Evolutionary conservation across 2,113 vertebrate genomes (phyloP), one percentile per base, ranked within the genome.

Genomic region (Pangasianodon gigas): DNA sequence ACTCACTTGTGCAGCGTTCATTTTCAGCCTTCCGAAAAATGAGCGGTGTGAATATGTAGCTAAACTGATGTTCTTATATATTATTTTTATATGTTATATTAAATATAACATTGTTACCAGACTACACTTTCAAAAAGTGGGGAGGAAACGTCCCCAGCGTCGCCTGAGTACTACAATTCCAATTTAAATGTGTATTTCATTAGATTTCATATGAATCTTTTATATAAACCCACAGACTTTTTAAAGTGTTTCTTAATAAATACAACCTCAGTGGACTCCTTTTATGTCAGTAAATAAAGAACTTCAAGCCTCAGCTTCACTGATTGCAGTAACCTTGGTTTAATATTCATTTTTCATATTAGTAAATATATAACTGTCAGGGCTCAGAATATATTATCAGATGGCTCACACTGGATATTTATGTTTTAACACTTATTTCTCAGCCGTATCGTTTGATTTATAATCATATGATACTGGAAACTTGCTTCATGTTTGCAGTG

Each of bases 201-300:
- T 51, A 80, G 77, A 51, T 80, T 80, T n/a, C 46, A n/a, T 16
- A 29, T 52, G 26, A 79, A 79, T 80, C 46, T 3, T 16, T 11
- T 3, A 52, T n/a, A 51, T 29, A 80, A 51, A 51, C 46, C 77
- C 77, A 29, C 46, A 80, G 77, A 52, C 77, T 51, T n/a, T 16
- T 80, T 80, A 52, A 80, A 80, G 77, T n/a, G 24, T 52, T 80
- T n/a, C 46, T n/a, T 80, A 52, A 80, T 80, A 80, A 80, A 80
- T 16, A 80, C 13, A n/a, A 14, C 77, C 77, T 52, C 77, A 18
- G 46, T 52, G 77, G 46, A 80, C 77, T 52, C 5, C 26, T 51
- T 79, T 48, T 29, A 79, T 80, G 75, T n/a, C 75, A 80, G 24
- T 80, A 80, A 48, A 80, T 80, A 51, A 80, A 80, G 75, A 29